Evolutionary conservation across 35 echinoderm and acorn worm genomes (phyloP).

Genomic region (Nesometra sesokonis): DNA sequence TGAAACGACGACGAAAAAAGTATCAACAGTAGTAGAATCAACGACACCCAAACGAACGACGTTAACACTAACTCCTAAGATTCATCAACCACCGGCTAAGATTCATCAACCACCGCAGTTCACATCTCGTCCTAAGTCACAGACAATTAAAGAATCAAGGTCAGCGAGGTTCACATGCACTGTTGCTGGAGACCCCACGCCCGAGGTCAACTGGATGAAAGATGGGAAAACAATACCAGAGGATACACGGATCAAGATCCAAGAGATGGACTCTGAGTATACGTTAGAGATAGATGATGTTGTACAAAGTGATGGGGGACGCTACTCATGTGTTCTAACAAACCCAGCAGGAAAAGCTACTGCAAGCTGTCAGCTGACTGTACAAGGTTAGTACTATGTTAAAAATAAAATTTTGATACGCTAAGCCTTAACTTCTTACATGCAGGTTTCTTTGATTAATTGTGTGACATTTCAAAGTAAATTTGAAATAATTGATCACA

Average conservation of each 20-base stretch:
- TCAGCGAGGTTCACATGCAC: conserved; percentile 45
- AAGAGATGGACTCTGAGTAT: conserved; percentile 29
- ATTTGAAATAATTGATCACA: no score
- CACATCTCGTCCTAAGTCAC: conserved; percentile 39
- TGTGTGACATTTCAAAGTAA: no score
- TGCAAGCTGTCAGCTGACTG: conserved; percentile 34
- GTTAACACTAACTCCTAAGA: not conserved
- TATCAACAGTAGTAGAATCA: not conserved
- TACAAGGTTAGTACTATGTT: no score
- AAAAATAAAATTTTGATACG: no score
- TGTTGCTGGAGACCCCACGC: conserved; percentile 58
- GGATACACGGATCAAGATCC: conserved; percentile 47
- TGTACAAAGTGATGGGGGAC: conserved; percentile 30
- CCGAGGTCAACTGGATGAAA: conserved; percentile 56
- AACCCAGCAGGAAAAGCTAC: conserved; percentile 47
- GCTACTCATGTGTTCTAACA: conserved; percentile 56
- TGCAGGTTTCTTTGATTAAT: no score
- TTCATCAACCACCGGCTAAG: not conserved
- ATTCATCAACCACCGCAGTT: conserved; percentile 38
- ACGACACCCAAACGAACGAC: not conserved
- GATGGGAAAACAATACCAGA: conserved; percentile 27
- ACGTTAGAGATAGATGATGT: conserved; percentile 54
- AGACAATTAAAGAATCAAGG: conserved; percentile 25
- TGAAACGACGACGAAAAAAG: no score
- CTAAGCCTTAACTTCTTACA: no score